phyloP scores from a whole-genome alignment of 2,888 invertebrate species.

The Nemurella pictetii region DNA sequence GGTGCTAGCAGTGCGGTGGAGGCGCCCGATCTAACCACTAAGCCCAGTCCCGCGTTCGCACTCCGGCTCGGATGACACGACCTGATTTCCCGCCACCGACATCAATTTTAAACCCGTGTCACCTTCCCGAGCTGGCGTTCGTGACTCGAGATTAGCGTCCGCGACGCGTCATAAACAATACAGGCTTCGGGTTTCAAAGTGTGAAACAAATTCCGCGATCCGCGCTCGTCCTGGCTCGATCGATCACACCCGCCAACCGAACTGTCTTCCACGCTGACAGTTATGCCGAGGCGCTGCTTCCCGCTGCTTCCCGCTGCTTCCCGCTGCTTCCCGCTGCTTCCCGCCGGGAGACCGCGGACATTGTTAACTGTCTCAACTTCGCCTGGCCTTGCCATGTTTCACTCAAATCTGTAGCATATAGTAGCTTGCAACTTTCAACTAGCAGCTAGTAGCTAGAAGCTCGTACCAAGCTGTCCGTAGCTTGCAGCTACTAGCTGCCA shows the following conservation, averaged over 20 bases:
- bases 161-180: no score
- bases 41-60: no score
- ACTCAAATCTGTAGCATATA: no score
- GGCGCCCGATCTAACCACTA: no score
- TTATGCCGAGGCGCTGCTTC: neutral
- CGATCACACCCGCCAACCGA: neutral
- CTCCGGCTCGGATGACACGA: no score
- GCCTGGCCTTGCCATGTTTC: no score
- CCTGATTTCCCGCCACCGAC: neutral
- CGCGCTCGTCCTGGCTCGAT: neutral
- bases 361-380: neutral
- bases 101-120: neutral
- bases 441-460: no score
- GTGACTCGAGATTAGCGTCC: no score
- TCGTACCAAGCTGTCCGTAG: no score
- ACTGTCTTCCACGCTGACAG: neutral
- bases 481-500: no score
- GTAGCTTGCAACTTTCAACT: no score
- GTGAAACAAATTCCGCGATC: neutral
- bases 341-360: neutral
- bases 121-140: neutral
- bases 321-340: neutral
- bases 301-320: neutral
- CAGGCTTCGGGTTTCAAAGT: neutral
- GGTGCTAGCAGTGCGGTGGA: no score